Evolutionary conservation across 2,113 vertebrate species (phyloP).

Genomic region (Microtus ochrogaster): DNA sequence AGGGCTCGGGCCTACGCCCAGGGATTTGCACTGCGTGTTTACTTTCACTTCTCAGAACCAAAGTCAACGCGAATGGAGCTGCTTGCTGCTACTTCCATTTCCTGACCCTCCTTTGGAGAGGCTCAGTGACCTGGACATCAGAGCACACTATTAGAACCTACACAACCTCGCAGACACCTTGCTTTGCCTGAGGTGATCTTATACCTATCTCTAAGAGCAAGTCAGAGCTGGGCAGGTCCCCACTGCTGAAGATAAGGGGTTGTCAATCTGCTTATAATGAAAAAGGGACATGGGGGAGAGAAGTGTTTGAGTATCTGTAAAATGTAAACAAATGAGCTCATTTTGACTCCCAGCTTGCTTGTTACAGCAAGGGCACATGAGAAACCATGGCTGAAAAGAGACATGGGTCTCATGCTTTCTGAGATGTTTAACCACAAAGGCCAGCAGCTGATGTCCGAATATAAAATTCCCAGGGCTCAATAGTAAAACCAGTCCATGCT

Average conservation of each 20-base stretch:
- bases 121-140: not conserved
- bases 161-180: not conserved
- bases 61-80: constrained; percentile 39
- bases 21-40: constrained; percentile 38
- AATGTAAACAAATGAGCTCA: not conserved
- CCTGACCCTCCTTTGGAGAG: not conserved
- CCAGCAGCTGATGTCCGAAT: not conserved
- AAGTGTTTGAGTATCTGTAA: not conserved
- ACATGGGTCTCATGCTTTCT: not conserved
- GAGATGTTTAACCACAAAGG: not conserved
- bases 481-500: not conserved
- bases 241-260: not conserved
- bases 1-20: not conserved
- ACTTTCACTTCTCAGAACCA: constrained; percentile 45
- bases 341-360: not conserved
- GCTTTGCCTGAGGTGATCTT: not conserved
- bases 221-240: not conserved
- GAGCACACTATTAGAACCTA: not conserved
- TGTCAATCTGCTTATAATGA: not conserved
- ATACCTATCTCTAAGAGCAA: not conserved
- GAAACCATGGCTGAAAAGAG: constrained; percentile 6
- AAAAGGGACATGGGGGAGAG: not conserved
- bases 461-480: not conserved
- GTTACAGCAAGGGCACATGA: not conserved
- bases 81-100: not conserved